Conservation (phyloP, 2,113 vertebrate species). For the Crotalus tigris region DNA sequence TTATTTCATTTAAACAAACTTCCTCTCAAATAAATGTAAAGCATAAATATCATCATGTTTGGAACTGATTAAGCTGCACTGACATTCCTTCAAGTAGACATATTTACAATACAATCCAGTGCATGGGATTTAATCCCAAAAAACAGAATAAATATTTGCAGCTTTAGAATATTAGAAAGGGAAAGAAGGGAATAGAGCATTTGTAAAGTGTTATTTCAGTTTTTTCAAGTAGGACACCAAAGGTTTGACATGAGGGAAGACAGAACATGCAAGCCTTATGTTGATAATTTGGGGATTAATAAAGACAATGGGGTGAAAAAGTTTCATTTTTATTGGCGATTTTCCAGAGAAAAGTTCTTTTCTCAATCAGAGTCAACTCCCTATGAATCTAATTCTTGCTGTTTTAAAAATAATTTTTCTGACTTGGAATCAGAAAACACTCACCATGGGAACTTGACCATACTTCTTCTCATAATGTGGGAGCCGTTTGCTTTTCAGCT, state of each 20-base stretch:
- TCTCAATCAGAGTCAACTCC: background rate
- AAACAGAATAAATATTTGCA: background rate
- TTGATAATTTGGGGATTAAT: background rate
- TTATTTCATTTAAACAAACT: background rate
- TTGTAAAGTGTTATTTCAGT: background rate
- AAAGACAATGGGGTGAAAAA: background rate
- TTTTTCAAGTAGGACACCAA: background rate
- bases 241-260: background rate
- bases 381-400: background rate
- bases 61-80: background rate
- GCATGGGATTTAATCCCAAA: background rate
- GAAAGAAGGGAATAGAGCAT: background rate
- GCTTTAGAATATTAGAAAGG: background rate
- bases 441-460: constrained; percentile 78
- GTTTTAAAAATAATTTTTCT: background rate
- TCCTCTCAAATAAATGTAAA: background rate
- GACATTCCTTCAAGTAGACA: background rate
- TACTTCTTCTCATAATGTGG: constrained; percentile 79
- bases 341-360: background rate
- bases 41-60: background rate
- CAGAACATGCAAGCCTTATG: background rate
- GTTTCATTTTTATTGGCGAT: background rate
- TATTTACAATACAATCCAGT: background rate
- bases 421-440: constrained; percentile 16
- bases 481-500: constrained; percentile 78